Evolutionary conservation across 2,113 vertebrate species (phyloP).

Genomic region (Dolichotis patagonum): DNA sequence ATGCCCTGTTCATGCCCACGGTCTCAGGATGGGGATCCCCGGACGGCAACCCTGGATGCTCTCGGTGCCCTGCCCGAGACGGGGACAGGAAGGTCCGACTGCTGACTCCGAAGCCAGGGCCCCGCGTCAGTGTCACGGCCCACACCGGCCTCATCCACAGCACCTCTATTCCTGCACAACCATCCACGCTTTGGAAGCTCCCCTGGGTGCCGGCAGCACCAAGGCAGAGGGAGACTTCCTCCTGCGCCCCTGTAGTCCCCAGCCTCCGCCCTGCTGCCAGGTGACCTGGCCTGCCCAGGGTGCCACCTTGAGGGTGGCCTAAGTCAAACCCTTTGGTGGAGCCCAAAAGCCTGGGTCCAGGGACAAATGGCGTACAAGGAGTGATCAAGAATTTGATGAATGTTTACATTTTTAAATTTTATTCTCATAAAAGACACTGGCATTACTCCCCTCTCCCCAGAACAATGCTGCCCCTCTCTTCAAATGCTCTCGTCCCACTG

Average conservation of each 20-base stretch:
- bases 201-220: not conserved
- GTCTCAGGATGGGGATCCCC: not conserved
- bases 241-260: rapidly evolving
- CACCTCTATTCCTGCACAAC: not conserved
- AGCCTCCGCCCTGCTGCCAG: not conserved
- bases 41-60: not conserved
- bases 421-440: not conserved
- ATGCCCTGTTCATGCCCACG: not conserved
- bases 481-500: not conserved
- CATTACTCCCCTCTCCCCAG: not conserved
- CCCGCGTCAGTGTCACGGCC: rapidly evolving
- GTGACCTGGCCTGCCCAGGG: not conserved
- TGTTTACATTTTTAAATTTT: not conserved
- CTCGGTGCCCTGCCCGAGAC: too few species aligned
- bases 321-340: not conserved
- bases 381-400: not conserved
- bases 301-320: not conserved
- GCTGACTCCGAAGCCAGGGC: too few species aligned
- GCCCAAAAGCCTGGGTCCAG: not conserved
- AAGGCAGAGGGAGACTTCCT: not conserved
- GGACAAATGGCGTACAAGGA: not conserved
- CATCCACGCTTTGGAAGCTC: not conserved
- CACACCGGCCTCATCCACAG: rapidly evolving
- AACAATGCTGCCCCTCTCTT: not conserved
- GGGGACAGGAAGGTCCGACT: too few species aligned